Base-by-base conservation (phyloP, 2,888 invertebrate species). In the Coremacera marginata region DNA sequence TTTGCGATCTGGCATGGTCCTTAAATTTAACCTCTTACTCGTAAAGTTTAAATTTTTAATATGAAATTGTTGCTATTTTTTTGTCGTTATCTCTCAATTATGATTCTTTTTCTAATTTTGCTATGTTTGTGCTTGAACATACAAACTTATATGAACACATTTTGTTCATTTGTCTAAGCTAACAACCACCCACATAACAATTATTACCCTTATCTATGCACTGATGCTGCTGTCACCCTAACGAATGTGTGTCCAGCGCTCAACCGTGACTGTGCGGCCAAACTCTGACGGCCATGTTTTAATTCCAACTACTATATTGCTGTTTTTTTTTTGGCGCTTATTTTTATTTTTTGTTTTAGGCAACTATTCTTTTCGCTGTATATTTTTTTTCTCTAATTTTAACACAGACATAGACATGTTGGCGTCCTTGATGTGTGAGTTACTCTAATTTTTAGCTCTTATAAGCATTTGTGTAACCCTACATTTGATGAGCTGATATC, bases 141-240 rank as follows among this genome's bases (percentile, higher is more conserved):
- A n/a, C 9, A 4, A 31, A 31, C 31, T 31, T 31, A 31, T 31
- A 31, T 31, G 31, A 31, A 37, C n/a, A n/a, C 5, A 2, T 9
- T 2, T 67, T 67, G 8, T 3, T 19, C 9, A n/a, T 60, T 16
- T 65, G 34, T 37, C 65, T 37, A 4, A 65, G n/a, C 65, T 37
- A 65, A 65, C 67, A 68, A 49, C 67, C 67, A 68, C 67, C 67
- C 67, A 31, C 55, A 34, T 60, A 57, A 71, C 71, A 71, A 71
- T 71, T 60, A 60, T 71, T 71, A 37, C 60, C 70, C 71, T 71
- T 71, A 71, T 71, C 71, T 71, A 25, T n/a, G 55, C 52, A 27
- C 70, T 16, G 57, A 22, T 22, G 57, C 52, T n/a, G 70, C 34
- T 37, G 71, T 57, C 71, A 37, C 57, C 71, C 57, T 71, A 71